These are phyloP conservation scores for Sarcoramphus papa DNA, from an alignment of 2,797 vertebrate species.

Conservation along the genomic window DNA sequence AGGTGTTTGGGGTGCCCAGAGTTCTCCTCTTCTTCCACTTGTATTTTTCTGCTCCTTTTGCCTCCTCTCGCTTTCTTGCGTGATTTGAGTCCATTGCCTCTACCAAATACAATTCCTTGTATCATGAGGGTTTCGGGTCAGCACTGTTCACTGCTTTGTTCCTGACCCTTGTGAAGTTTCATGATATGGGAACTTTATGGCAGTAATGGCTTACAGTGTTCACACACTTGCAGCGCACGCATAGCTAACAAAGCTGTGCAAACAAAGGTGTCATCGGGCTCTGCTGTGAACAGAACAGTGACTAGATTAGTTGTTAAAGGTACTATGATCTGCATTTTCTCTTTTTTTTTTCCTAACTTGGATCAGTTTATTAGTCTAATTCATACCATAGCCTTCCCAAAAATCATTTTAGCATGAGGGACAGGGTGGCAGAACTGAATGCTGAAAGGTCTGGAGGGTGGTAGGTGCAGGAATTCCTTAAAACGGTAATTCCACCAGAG, in stretches of 20 bases:
- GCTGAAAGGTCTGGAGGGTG: neutral
- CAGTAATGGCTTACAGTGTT: neutral
- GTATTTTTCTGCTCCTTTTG: neutral
- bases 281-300: neutral
- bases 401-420: neutral
- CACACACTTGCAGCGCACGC: rapidly evolving
- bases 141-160: neutral
- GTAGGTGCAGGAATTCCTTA: neutral
- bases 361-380: neutral
- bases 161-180: neutral
- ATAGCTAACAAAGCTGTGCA: neutral
- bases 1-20: neutral
- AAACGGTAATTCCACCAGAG: neutral
- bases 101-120: neutral
- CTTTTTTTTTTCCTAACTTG: neutral
- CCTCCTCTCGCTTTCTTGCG: neutral
- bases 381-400: neutral
- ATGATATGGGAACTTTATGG: neutral
- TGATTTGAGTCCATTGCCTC: neutral
- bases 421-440: neutral
- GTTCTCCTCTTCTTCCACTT: neutral
- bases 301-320: neutral
- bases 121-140: neutral
- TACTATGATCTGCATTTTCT: neutral
- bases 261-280: neutral